These are phyloP conservation scores for Burhinus bistriatus DNA, from an alignment of 2,113 vertebrate species.

Conservation along the genomic window DNA sequence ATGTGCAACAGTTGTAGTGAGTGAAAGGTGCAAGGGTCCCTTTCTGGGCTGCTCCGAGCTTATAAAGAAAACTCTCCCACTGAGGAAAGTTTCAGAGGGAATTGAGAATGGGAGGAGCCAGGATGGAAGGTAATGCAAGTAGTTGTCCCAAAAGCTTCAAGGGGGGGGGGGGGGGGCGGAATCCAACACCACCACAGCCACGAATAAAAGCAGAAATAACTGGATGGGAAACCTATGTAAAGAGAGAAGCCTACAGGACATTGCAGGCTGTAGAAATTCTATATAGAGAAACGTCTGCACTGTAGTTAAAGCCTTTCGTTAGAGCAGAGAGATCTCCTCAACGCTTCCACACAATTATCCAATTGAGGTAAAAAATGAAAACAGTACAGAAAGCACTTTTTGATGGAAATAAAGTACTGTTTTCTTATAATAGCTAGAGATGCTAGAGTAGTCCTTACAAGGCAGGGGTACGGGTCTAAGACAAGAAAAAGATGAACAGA, in stretches of 20 bases:
- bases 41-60: neutral
- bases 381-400: neutral
- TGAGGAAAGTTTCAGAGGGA: neutral
- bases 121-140: neutral
- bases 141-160: neutral
- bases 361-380: neutral
- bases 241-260: neutral
- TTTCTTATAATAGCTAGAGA: neutral
- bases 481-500: neutral
- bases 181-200: neutral
- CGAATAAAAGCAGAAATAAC: neutral
- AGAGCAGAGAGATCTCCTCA: neutral
- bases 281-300: neutral
- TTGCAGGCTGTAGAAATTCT: neutral
- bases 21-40: neutral
- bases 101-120: neutral
- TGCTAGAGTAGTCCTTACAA: neutral
- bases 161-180: fast-evolving
- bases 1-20: neutral
- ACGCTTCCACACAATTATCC: neutral
- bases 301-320: neutral
- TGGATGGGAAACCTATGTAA: neutral
- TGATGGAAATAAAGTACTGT: neutral
- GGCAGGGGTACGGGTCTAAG: neutral
- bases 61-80: neutral